phyloP scores from a whole-genome alignment of 2,888 invertebrate species.

The Hirudinaria manillensis region DNA sequence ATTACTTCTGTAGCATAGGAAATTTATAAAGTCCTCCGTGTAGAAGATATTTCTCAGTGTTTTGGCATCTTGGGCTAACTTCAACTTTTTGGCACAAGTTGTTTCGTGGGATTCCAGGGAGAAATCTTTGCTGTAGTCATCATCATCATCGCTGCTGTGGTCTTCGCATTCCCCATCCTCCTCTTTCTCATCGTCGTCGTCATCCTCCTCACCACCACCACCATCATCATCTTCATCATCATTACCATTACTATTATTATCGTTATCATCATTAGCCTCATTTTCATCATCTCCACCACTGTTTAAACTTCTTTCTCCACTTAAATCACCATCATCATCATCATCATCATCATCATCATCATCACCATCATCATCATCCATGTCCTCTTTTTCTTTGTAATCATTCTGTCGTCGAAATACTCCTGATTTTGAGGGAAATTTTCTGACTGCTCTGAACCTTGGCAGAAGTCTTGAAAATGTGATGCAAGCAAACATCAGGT shows the following conservation, averaged over 20 bases:
- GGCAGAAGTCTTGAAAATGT: too few species aligned
- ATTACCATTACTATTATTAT: background rate
- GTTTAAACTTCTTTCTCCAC: background rate
- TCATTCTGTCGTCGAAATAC: background rate
- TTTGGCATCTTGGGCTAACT: background rate
- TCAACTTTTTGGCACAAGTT: background rate
- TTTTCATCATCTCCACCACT: background rate
- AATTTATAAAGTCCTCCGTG: conserved; percentile 78
- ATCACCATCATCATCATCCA: background rate
- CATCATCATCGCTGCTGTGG: too few species aligned
- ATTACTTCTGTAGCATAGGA: conserved; percentile 72
- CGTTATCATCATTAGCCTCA: background rate
- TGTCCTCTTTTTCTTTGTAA: background rate
- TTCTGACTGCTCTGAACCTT: conserved; percentile 7
- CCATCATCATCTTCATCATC: background rate
- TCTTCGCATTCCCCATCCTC: background rate
- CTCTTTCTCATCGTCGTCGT: background rate
- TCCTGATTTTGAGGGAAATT: conserved; percentile 5
- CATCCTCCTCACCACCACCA: background rate
- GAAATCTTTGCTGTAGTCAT: background rate
- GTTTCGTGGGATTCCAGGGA: background rate
- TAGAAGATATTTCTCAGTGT: conserved; percentile 46
- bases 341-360: background rate
- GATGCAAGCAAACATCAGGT: too few species aligned
- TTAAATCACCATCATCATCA: too few species aligned